Evolutionary conservation across 2,888 invertebrate species (phyloP), one percentile per base, ranked within the genome.

Genomic region (Megamerina dolium): DNA sequence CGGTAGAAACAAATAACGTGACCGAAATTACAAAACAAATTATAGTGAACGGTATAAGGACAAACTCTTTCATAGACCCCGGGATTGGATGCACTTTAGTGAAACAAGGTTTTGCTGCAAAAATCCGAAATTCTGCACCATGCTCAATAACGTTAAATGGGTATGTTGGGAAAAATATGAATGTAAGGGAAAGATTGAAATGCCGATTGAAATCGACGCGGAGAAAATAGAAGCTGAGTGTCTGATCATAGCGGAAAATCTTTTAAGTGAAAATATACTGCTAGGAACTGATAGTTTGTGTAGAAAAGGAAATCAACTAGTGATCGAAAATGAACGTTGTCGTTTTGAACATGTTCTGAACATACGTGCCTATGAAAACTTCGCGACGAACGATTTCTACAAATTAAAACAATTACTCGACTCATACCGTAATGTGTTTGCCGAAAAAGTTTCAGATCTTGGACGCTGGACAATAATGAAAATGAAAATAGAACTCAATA

Each of bases 401-500:
- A 23, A 10, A 17, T 16, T 16, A 13, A 27, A 33, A 9, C 17
- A 26, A 23, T 10, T 37, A 6, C 17, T 37, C 9, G 8, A 9
- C 6, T 14, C 13, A 4, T 37, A 27, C 21, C 3, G 37, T 37
- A 17, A 30, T 19, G 38, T 37, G 26, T 37, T 37, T n/a, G n/a
- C n/a, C n/a, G n/a, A n/a, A n/a, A n/a, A n/a, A n/a, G n/a, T n/a
- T n/a, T n/a, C n/a, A n/a, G n/a, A n/a, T n/a, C n/a, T n/a, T n/a
- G n/a, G n/a, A n/a, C n/a, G n/a, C n/a, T 32, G n/a, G n/a, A n/a
- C n/a, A n/a, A 14, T 37, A n/a, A 16, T 23, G 10, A 45, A 49
- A 45, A 47, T 47, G 40, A 23, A 43, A 26, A 49, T 47, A 8
- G 37, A 41, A 10, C 18, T 49, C 2, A 36, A 35, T 10, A 32